Base-by-base conservation (phyloP, 2,113 vertebrate genomes). In the Pteronura brasiliensis region DNA sequence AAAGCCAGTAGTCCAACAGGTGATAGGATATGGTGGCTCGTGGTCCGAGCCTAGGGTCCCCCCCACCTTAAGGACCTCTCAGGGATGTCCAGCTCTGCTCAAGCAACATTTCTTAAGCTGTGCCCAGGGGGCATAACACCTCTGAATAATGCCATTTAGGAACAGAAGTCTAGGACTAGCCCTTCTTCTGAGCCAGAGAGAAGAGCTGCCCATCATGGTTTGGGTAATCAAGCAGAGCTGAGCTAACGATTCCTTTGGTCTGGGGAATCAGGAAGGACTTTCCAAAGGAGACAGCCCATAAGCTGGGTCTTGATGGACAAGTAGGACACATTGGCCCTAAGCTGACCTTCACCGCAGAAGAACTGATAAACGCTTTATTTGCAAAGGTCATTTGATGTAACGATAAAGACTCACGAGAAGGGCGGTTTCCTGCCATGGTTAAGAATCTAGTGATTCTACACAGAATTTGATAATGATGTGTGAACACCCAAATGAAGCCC, bases 141-240 rank as follows among this genome's bases (percentile, higher is more conserved):
- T 18, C 21, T 23, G 23, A 9, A 5, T 15, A n/a, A 10, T 57
- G 90, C n/a, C 39, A 13, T 8, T 65, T n/a, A 65, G n/a, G 13
- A 1, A 3, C 7, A 3, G 31, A 47, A 39, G 4, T 47, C 17
- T 13, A 36, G 1, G 1, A 3, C 9, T 27, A 25, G 17, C 25
- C 67, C 59, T 42, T 12, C 14, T 21, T 0, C 25, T 8, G 34
- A 29, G 27, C 57, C 36, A 31, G 13, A 1, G 3, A 7, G 17
- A 3, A 44, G n/a, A 20, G 65, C 0, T 0, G 20, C 42, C 11
- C 7, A 13, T 42, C 21, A 18, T 0, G 0, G 0, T 72, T 23
- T 49, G 4, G 11, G 14, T 6, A 42, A 29, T 15, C n/a, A 29
- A 2, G 31, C 74, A 17, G 13, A 2, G 34, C 1, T 0, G n/a